Conservation (phyloP, 2,888 invertebrate species). For the Hypomecis punctinalis region DNA sequence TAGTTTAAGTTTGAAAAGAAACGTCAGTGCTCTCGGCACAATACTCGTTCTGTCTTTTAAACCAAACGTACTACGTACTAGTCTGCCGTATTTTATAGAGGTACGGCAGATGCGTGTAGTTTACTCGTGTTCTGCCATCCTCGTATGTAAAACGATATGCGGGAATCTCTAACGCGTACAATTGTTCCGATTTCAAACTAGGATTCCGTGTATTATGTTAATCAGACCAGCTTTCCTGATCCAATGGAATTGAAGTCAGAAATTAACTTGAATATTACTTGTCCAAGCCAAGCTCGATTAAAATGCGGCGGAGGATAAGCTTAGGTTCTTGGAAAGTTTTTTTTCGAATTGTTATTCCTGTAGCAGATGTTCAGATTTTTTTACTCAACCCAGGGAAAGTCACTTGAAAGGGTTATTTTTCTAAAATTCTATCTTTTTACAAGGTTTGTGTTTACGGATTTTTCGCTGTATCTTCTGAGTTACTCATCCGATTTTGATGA, state of each 20-base stretch:
- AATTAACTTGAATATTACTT: constrained; percentile 36
- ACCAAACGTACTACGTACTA: constrained; percentile 21
- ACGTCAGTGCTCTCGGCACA: constrained; percentile 22
- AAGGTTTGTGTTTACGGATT: too few species aligned
- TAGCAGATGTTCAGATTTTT: background rate
- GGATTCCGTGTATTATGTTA: constrained; percentile 40
- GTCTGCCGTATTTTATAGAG: too few species aligned
- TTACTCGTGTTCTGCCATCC: constrained; percentile 23
- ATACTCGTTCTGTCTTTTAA: constrained; percentile 30
- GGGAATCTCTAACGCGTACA: constrained; percentile 24
- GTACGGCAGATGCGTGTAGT: constrained; percentile 27
- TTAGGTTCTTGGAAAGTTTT: constrained; percentile 8
- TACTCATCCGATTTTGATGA: too few species aligned
- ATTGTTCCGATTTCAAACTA: constrained; percentile 32
- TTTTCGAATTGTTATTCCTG: constrained; percentile 1
- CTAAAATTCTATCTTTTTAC: too few species aligned
- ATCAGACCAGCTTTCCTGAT: constrained; percentile 33
- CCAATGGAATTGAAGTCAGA: constrained; percentile 30
- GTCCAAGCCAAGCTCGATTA: constrained; percentile 8
- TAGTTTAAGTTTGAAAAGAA: too few species aligned
- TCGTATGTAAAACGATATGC: constrained; percentile 29
- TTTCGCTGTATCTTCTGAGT: too few species aligned
- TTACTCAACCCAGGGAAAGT: background rate
- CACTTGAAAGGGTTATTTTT: too few species aligned
- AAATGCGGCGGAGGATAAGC: constrained; percentile 16